Base-by-base conservation (phyloP, 2,888 invertebrate genomes). In the Sipunculus nudus region DNA sequence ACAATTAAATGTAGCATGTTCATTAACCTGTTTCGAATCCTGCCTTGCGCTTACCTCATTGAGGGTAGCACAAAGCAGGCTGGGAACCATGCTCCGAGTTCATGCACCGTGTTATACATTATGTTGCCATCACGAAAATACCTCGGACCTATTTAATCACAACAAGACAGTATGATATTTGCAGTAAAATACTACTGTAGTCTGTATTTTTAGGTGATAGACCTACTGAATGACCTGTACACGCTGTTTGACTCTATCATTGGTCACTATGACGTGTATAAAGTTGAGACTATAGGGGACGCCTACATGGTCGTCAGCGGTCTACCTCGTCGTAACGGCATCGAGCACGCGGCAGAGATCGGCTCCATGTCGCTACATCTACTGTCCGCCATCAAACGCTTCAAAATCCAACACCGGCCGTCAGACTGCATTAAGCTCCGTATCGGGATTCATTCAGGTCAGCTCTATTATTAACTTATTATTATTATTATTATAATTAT, bases 381-480 rank as follows among this genome's bases (percentile, higher is more conserved):
- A 16, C 65, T 80, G 19, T 66, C 72, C 32, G 78, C 78, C 39
- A 78, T 85, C 25, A 74, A 77, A 58, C 74, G 88, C 88, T 94
- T 96, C 86, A 89, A 89, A 75, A 94, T 96, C 81, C 89, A 91
- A 32, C 96, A 96, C 85, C 88, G 94, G 68, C 94, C 95, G 41
- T 89, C 91, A 72, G 94, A 96, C 84, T 91, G 90, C 40, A 87
- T 96, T 53, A 93, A 94, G 84, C 87, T 96, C 65, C 88, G 96
- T 71, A 94, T 97, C 78, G 96, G 96, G 59, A 91, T 94, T 75
- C 94, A 94, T 78, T 92, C 93, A 70, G 93, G 92, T 91, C 85
- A 73, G 57, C n/a, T n/a, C n/a, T n/a, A n/a, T n/a, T n/a, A n/a
- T n/a, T n/a, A n/a, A n/a, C n/a, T n/a, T n/a, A n/a, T n/a, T n/a